Base-by-base conservation (phyloP, 1,140 invertebrate genomes). In the Zaprionus kolodkinae region DNA sequence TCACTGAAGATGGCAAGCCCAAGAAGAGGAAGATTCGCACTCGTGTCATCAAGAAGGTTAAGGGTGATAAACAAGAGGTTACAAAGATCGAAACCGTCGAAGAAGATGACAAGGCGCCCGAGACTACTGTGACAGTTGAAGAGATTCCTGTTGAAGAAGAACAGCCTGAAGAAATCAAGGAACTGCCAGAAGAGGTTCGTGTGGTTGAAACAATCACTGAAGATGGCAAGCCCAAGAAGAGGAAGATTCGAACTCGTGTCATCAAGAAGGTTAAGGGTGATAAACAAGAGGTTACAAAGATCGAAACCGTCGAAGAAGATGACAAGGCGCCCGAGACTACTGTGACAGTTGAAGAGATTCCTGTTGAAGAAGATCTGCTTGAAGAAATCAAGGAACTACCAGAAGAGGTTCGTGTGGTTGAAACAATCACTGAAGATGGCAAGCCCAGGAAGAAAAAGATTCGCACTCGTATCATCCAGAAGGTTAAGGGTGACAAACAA, bases 241-340 rank as follows among this genome's bases (percentile, higher is more conserved):
- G 30, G 21, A 54, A 54, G 52, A 54, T 54, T 7, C 52, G 52
- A 12, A 54, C 52, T 13, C 52, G 52, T 30, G 12, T 54, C 17
- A 54, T 54, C 13, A 54, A 90, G 65, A 92, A 84, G 68, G 77
- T 85, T 33, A 89, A 80, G 25, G 91, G 83, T 27, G 76, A 77
- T 3, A 84, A 87, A 38, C 82, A 93, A 80, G 81, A 91, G 74
- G 78, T 91, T n/a, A 92, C 81, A 13, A 81, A 90, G 63, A 91
- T 92, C 56, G 87, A 93, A 13, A 93, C 92, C 3, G 78, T 93
- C 12, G 91, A 93, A 81, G 91, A 93, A 78, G 85, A 92, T 57
- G 91, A 86, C 30, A 81, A 92, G 68, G 50, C 85, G 48, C 85
- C 92, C 36, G 76, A 92, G 60, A 92, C 82, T 13, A 87, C 78